A percentile compares a stretch with the other conserved stretches of the same genome.
These are phyloP conservation scores for Eidolon dupreanum DNA, from an alignment of 2,797 vertebrate genomes.

Conservation along the genomic window DNA sequence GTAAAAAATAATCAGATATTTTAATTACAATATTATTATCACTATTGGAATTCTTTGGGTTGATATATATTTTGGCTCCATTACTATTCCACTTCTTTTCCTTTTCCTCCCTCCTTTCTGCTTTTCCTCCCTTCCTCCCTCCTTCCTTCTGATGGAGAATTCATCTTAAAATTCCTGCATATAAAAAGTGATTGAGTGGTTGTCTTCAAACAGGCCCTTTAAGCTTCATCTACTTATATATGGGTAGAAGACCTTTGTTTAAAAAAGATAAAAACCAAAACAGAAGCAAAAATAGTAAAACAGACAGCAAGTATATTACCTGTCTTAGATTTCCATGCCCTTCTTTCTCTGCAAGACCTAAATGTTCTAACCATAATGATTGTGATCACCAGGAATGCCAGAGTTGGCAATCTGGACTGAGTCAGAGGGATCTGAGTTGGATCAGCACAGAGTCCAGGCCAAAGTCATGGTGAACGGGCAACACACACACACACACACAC, in stretches of 20 bases:
- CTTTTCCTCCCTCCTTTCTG: not conserved
- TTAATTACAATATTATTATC: not conserved
- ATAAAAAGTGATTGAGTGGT: not conserved
- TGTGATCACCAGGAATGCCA: conserved; percentile 63
- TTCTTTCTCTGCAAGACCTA: conserved; percentile 24
- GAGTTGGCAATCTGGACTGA: conserved; percentile 57
- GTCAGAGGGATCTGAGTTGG: conserved; percentile 72
- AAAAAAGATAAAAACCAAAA: conserved; percentile 17
- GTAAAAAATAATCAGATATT: not conserved
- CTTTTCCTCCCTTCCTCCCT: not conserved
- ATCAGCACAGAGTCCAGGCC: conserved; percentile 73
- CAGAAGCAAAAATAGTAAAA: not conserved
- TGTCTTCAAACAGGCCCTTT: not conserved
- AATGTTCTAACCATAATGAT: conserved; percentile 46
- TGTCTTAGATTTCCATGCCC: not conserved
- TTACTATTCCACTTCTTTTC: not conserved
- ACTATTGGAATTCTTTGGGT: not conserved
- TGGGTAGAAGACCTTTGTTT: not conserved
- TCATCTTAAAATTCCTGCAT: not conserved
- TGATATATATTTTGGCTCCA: not conserved
- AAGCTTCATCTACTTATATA: not conserved
- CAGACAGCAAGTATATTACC: not conserved
- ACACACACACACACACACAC: conserved; percentile 43
- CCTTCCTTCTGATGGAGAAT: not conserved
- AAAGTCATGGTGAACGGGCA: conserved; percentile 74